Evolutionary conservation across 2,797 vertebrate genomes (phyloP).

Genomic region (Coranthus polyacanthus): DNA sequence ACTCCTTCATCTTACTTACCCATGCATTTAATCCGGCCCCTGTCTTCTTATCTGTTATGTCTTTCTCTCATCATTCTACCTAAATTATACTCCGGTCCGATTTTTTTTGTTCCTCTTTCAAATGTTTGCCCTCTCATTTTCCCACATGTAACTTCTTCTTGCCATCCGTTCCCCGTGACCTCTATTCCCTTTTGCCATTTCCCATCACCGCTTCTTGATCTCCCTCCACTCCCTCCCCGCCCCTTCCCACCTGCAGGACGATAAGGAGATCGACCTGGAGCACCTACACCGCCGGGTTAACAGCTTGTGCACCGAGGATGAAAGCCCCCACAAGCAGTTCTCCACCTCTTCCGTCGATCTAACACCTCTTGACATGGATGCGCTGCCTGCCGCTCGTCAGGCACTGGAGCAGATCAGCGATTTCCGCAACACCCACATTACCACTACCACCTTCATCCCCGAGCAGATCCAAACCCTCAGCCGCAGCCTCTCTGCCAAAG

Average conservation of each 20-base stretch:
- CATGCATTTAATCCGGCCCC: slow-evolving; percentile 1
- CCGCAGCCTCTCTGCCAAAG: slow-evolving; percentile 97
- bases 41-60: slow-evolving; percentile 9
- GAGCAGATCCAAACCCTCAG: slow-evolving; percentile 99
- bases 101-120: no score
- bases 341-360: slow-evolving; percentile 99
- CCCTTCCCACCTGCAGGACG: slow-evolving; percentile 87
- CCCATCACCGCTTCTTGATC: slow-evolving; percentile 58
- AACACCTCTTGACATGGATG: slow-evolving; percentile 98
- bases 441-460: slow-evolving; percentile 99
- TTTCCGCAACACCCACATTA: slow-evolving; percentile 99
- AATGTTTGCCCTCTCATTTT: slow-evolving; percentile 15
- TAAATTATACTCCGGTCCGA: slow-evolving; percentile 4
- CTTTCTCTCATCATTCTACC: slow-evolving; percentile 12
- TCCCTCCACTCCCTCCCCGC: slow-evolving; percentile 52
- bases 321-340: slow-evolving; percentile 99
- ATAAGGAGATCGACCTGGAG: slow-evolving; percentile 99
- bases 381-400: slow-evolving; percentile 95
- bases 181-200: slow-evolving; percentile 60
- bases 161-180: slow-evolving; percentile 18
- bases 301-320: slow-evolving; percentile 99
- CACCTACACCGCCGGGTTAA: slow-evolving; percentile 99
- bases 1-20: neutral
- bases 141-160: no score
- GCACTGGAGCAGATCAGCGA: slow-evolving; percentile 99